Evolutionary conservation across 2,797 vertebrate species (phyloP).

Genomic region (Notamacropus eugenii): DNA sequence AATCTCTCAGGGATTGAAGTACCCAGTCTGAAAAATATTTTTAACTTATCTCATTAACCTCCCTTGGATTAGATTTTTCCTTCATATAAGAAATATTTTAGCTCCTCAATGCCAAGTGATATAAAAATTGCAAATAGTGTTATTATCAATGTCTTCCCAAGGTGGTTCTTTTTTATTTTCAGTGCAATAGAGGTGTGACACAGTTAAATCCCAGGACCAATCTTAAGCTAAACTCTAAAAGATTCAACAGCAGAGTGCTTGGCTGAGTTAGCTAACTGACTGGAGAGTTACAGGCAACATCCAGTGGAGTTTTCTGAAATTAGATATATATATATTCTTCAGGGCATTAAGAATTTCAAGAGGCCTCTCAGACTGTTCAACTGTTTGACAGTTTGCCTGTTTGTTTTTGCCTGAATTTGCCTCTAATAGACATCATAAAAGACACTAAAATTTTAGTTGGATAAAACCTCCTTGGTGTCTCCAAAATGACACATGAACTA

Average conservation of each 20-base stretch:
- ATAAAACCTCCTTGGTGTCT: constrained; percentile 45
- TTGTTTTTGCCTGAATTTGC: constrained; percentile 65
- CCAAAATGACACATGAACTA: constrained; percentile 67
- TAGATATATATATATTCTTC: constrained; percentile 31
- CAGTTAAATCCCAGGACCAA: constrained; percentile 65
- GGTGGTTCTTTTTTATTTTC: constrained; percentile 61
- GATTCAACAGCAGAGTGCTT: constrained; percentile 67
- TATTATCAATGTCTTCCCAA: constrained; percentile 58
- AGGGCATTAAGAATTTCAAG: constrained; percentile 46
- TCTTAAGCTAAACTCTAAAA: constrained; percentile 71
- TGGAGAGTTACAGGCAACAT: constrained; percentile 69
- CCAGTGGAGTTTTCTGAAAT: constrained; percentile 60
- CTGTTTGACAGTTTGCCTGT: constrained; percentile 16
- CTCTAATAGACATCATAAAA: constrained; percentile 59
- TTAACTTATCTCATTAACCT: constrained; percentile 30
- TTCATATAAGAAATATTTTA: constrained; percentile 65
- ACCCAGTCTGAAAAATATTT: constrained; percentile 42
- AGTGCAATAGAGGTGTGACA: constrained; percentile 31
- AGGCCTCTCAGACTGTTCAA: constrained; percentile 9
- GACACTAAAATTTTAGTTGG: constrained; percentile 56
- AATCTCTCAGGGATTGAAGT: constrained; percentile 17
- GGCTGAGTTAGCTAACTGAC: constrained; percentile 65
- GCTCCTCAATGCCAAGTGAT: constrained; percentile 47
- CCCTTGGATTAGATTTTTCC: constrained; percentile 45
- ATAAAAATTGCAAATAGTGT: constrained; percentile 60